A percentile compares a stretch with the other conserved stretches of the same genome.
phyloP scores from a whole-genome alignment of 23 tunicate genomes.

The Aplidium turbinatum region DNA sequence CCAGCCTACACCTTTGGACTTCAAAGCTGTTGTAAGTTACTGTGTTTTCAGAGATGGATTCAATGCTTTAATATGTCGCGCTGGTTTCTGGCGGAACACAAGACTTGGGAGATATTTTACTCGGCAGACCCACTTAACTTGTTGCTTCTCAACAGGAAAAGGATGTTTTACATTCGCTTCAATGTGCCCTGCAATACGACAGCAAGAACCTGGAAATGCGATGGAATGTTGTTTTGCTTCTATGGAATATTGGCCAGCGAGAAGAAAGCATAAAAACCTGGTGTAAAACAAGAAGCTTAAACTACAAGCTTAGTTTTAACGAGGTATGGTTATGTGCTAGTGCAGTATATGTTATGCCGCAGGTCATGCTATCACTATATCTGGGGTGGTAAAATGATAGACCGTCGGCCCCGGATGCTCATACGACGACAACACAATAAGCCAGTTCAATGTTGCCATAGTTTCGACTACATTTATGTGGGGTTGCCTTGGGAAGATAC shows the following conservation, averaged over 20 bases:
- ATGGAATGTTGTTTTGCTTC: conserved; percentile 39
- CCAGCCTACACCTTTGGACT: too few relatives aligned
- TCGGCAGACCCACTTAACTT: neutral
- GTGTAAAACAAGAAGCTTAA: conserved; percentile 58
- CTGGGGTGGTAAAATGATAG: too few relatives aligned
- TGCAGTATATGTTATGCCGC: neutral
- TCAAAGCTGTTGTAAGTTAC: too few relatives aligned
- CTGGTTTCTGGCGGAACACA: too few relatives aligned
- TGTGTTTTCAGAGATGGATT: too few relatives aligned
- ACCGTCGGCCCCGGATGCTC: too few relatives aligned
- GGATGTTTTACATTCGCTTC: conserved; percentile 32
- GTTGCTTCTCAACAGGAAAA: conserved; percentile 10
- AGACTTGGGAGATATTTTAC: neutral
- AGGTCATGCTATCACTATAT: neutral
- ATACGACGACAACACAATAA: neutral
- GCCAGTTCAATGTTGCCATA: neutral
- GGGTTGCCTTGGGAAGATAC: neutral
- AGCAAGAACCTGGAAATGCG: conserved; percentile 28
- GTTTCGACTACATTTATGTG: neutral
- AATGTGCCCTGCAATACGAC: conserved; percentile 29
- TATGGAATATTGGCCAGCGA: conserved; percentile 46
- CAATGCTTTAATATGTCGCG: too few relatives aligned
- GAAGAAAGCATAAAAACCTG: conserved; percentile 55
- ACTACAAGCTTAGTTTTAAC: conserved; percentile 17
- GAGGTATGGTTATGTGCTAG: conserved; percentile 10